Conservation (phyloP, 2,797 vertebrate species). For the Thripadectes ignobilis region DNA sequence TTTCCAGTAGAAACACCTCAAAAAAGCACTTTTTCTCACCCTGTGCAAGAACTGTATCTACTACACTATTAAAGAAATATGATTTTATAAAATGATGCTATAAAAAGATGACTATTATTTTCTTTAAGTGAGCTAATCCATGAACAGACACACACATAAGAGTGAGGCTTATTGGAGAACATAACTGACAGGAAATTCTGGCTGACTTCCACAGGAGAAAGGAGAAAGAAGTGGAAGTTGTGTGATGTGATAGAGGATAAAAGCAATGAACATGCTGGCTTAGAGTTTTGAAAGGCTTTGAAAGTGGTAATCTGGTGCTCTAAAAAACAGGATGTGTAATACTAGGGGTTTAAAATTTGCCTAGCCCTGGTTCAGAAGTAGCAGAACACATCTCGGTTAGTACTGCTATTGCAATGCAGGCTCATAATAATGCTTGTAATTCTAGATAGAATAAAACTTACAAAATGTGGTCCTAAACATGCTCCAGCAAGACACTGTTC, state of each 20-base stretch:
- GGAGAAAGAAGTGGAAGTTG: not conserved
- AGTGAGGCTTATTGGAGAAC: not conserved
- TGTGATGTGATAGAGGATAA: not conserved
- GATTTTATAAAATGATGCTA: not conserved
- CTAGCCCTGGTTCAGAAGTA: not conserved
- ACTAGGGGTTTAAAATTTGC: not conserved
- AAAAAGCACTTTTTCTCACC: not conserved
- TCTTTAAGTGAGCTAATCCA: not conserved
- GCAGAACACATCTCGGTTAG: not conserved
- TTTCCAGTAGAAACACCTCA: not conserved
- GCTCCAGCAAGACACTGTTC: not conserved
- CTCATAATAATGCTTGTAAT: not conserved
- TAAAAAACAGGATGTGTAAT: not conserved
- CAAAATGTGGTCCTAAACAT: not conserved
- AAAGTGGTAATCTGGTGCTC: not conserved
- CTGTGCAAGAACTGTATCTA: not conserved
- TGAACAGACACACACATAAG: not conserved
- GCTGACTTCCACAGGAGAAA: not conserved
- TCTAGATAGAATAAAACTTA: not conserved
- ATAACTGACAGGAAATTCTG: not conserved
- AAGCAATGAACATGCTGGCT: not conserved
- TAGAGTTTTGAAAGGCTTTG: conserved; percentile 5
- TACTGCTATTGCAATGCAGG: not conserved
- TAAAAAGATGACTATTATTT: not conserved
- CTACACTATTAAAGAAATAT: not conserved